These are phyloP conservation scores for Ctenopoma kingsleyae DNA, from an alignment of 2,797 vertebrate genomes.

Conservation along the genomic window DNA sequence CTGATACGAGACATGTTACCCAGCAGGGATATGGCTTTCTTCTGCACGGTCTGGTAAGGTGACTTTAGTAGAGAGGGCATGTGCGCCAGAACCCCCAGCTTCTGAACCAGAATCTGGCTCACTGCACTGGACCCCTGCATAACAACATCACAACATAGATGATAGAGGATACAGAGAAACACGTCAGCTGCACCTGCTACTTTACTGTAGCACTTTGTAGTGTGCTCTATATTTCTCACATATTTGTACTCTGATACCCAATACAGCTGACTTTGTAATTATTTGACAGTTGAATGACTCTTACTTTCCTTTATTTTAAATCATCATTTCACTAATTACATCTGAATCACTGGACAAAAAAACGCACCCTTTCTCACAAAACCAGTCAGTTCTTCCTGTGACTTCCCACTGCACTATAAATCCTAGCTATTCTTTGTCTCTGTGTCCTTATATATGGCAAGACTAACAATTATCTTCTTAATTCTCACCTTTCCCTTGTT, in stretches of 20 bases:
- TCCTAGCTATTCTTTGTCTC: not conserved
- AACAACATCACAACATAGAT: not conserved
- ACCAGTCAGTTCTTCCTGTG: not conserved
- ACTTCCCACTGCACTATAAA: constrained; percentile 8
- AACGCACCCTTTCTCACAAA: constrained; percentile 16
- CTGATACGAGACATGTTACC: constrained; percentile 90
- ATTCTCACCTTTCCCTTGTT: constrained; percentile 85
- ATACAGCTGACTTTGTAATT: not conserved
- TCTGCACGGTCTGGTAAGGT: constrained; percentile 82
- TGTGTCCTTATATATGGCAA: not conserved
- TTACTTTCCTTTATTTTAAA: not conserved
- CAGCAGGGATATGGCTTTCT: constrained; percentile 87
- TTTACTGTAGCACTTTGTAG: not conserved
- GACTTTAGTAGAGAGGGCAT: constrained; percentile 86
- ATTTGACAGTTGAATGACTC: not conserved
- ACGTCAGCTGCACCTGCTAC: not conserved
- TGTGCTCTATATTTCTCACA: not conserved
- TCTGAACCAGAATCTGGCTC: constrained; percentile 89
- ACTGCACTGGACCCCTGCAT: constrained; percentile 88
- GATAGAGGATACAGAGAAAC: not conserved
- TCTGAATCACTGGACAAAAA: not conserved
- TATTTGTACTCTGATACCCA: not conserved
- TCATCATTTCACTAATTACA: not conserved
- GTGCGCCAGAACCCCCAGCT: constrained; percentile 83
- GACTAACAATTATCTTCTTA: not conserved